Evolutionary conservation across 2,113 vertebrate genomes (phyloP).

Genomic region (Lycaon pictus): DNA sequence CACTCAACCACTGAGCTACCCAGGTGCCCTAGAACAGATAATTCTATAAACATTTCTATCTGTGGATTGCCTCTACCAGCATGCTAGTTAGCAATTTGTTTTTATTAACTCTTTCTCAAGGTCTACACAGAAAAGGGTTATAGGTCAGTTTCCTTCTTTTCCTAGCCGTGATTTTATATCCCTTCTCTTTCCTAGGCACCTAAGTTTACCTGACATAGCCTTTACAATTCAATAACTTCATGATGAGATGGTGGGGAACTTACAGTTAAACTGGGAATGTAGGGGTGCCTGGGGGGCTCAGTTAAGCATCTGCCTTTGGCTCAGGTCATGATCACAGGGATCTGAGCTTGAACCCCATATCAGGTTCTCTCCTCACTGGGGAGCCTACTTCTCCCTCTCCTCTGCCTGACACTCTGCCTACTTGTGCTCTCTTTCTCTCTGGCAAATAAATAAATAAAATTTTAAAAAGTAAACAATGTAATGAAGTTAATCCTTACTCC

Average conservation of each 20-base stretch:
- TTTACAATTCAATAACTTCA: neutral
- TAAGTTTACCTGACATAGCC: neutral
- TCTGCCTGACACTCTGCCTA: too few relatives aligned
- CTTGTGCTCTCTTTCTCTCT: too few relatives aligned
- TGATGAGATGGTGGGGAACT: neutral
- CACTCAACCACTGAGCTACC: too few relatives aligned
- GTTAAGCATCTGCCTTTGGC: too few relatives aligned
- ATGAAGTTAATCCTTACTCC: neutral
- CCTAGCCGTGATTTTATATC: neutral
- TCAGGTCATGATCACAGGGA: too few relatives aligned
- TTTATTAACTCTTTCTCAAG: slow-evolving; percentile 4
- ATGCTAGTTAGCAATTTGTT: neutral
- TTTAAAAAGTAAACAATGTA: too few relatives aligned
- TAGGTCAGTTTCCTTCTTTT: neutral
- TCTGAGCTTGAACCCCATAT: too few relatives aligned
- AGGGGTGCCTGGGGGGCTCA: too few relatives aligned
- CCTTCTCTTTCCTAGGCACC: neutral
- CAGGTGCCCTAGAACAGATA: too few relatives aligned
- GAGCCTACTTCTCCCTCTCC: too few relatives aligned
- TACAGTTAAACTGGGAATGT: neutral
- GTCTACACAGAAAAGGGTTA: neutral
- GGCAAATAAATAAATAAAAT: too few relatives aligned
- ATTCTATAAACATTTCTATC: neutral
- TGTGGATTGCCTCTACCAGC: neutral
- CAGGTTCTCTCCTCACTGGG: too few relatives aligned